A percentile compares a stretch with the other conserved stretches of the same genome.
phyloP scores from a whole-genome alignment of 2,113 vertebrate genomes.

The Piaya cayana region DNA sequence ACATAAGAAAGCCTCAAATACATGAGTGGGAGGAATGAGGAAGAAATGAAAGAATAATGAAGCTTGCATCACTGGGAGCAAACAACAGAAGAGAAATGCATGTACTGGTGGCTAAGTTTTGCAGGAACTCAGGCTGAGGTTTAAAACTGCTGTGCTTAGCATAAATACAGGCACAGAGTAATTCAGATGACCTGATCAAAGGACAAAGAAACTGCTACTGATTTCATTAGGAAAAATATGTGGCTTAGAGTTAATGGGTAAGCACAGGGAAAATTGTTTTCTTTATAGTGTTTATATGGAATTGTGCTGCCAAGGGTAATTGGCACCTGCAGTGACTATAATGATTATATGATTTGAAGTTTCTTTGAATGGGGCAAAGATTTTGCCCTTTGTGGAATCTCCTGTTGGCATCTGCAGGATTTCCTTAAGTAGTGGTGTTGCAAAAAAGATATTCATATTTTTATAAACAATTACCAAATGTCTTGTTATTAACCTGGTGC shows the following conservation, averaged over 20 bases:
- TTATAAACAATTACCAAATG: not conserved
- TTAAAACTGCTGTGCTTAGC: not conserved
- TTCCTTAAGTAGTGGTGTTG: not conserved
- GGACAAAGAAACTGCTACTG: not conserved
- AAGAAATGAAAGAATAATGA: conserved; percentile 61
- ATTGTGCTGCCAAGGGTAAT: not conserved
- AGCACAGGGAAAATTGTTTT: not conserved
- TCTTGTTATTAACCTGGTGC: not conserved
- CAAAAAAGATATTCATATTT: not conserved
- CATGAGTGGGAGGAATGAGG: conserved; percentile 56
- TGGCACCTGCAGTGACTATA: not conserved
- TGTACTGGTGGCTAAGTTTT: not conserved
- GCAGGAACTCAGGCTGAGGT: conserved; percentile 12
- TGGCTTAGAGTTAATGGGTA: not conserved
- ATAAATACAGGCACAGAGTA: not conserved
- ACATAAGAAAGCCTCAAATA: conserved; percentile 37
- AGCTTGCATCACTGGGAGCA: conserved; percentile 38
- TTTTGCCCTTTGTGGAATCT: not conserved
- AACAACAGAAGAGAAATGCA: conserved; percentile 30
- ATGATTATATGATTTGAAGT: not conserved
- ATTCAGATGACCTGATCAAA: not conserved
- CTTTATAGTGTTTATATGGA: not conserved
- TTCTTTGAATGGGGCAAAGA: not conserved
- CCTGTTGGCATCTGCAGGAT: not conserved
- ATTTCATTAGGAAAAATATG: conserved; percentile 25